Conservation (phyloP, 1,140 invertebrate genomes). For the Proctacanthus coquilletti region DNA sequence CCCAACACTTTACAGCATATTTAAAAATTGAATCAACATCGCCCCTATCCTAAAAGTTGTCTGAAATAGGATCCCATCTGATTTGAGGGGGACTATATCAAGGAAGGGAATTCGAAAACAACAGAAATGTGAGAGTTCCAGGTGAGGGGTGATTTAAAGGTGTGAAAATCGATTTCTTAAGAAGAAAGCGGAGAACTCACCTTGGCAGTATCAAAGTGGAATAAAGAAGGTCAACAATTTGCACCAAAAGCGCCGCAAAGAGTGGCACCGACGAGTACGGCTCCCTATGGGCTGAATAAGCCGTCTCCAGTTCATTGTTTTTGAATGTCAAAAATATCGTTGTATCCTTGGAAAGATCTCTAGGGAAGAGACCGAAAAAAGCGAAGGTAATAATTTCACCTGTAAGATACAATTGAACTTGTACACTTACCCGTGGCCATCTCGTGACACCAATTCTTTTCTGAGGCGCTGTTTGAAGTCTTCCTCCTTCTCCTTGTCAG, state of each 20-base stretch:
- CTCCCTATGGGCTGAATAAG: conserved; percentile 47
- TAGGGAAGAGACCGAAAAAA: conserved; percentile 17
- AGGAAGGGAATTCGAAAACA: too few species aligned
- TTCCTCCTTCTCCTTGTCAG: conserved; percentile 37
- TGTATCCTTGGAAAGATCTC: conserved; percentile 48
- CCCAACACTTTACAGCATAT: too few species aligned
- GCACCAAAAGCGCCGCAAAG: conserved; percentile 43
- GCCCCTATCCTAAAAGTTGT: too few species aligned
- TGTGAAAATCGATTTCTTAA: too few species aligned
- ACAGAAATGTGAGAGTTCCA: too few species aligned
- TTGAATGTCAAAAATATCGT: conserved; percentile 47
- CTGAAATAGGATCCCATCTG: too few species aligned
- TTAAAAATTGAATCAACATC: too few species aligned
- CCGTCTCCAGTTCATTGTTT: conserved; percentile 43
- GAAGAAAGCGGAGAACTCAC: too few species aligned
- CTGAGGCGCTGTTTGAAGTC: conserved; percentile 58
- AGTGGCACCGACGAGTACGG: conserved; percentile 47
- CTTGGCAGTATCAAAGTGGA: conserved; percentile 38
- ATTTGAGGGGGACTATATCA: too few species aligned
- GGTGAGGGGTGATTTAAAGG: too few species aligned
- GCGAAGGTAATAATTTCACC: conserved; percentile 1
- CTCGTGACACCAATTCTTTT: conserved; percentile 67
- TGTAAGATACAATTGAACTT: neutral
- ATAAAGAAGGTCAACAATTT: conserved; percentile 39
- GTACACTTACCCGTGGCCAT: conserved; percentile 52